Conservation (phyloP, 1,140 invertebrate species). For the Vanessa tameamea region DNA sequence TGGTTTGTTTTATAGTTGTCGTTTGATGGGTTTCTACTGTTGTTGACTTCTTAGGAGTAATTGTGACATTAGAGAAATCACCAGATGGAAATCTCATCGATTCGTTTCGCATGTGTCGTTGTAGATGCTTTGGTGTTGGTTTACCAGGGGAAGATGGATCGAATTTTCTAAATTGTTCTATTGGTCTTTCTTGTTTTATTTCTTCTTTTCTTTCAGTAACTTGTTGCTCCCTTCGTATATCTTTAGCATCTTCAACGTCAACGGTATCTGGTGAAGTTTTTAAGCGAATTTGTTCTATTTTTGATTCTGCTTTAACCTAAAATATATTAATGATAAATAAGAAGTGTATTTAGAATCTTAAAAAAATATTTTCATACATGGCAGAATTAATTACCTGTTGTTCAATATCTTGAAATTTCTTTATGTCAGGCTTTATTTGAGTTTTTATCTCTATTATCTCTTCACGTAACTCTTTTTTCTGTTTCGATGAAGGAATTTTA, state of each 20-base stretch:
- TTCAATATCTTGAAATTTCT: conserved; percentile 78
- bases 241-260: conserved; percentile 58
- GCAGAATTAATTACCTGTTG: conserved; percentile 54
- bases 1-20: conserved; percentile 57
- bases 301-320: conserved; percentile 65
- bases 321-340: conserved; percentile 17
- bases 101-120: conserved; percentile 79
- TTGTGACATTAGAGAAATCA: conserved; percentile 78
- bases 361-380: neutral
- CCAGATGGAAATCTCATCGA: conserved; percentile 80
- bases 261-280: conserved; percentile 68
- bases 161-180: conserved; percentile 71
- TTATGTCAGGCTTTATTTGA: conserved; percentile 82
- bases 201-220: conserved; percentile 58
- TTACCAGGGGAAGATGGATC: conserved; percentile 75
- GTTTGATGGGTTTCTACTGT: conserved; percentile 54
- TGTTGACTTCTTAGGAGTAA: conserved; percentile 75
- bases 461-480: conserved; percentile 85
- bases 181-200: conserved; percentile 58
- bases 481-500: conserved; percentile 84
- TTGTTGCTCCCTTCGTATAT: conserved; percentile 47
- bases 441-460: conserved; percentile 86
- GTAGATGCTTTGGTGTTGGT: conserved; percentile 78
- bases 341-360: neutral
- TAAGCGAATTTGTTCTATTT: conserved; percentile 62